Conservation (phyloP, 2,888 invertebrate genomes). For the Tetragnatha montana region DNA sequence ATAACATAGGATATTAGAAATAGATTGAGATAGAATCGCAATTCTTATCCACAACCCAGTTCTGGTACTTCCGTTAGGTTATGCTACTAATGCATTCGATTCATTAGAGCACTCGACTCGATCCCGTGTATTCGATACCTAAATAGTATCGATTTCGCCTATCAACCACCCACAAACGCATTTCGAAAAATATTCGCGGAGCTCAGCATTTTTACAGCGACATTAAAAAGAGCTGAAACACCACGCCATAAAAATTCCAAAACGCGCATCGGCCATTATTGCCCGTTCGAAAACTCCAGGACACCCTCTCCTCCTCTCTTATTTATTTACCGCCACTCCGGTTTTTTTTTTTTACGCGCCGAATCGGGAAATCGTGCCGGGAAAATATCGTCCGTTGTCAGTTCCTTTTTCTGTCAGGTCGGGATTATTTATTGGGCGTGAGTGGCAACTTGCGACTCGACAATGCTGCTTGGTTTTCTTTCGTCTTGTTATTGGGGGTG, state of each 20-base stretch:
- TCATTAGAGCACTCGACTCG: too few species aligned
- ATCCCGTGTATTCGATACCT: too few species aligned
- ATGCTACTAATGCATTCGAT: too few species aligned
- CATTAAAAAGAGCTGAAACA: slow-evolving; percentile 4
- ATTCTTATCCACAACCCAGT: too few species aligned
- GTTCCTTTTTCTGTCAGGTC: slow-evolving; percentile 39
- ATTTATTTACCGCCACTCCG: neutral
- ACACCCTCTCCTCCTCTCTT: slow-evolving; percentile 24
- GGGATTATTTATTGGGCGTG: slow-evolving; percentile 53
- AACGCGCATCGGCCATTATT: slow-evolving; percentile 25
- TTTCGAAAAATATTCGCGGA: neutral
- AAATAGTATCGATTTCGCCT: neutral
- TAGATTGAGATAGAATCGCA: too few species aligned
- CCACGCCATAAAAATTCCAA: slow-evolving; percentile 18
- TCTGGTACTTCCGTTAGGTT: too few species aligned
- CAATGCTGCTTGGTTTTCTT: slow-evolving; percentile 32
- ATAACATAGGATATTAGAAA: too few species aligned
- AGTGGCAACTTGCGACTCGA: slow-evolving; percentile 54
- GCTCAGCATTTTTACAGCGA: neutral
- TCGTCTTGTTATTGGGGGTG: neutral
- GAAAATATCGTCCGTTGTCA: slow-evolving; percentile 53
- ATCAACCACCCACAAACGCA: neutral
- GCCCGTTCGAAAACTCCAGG: slow-evolving; percentile 11
- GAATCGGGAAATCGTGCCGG: slow-evolving; percentile 36
- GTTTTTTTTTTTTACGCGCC: neutral